Evolutionary conservation across 2,113 vertebrate species (phyloP).

Genomic region (Rhinopomastus cyanomelas): DNA sequence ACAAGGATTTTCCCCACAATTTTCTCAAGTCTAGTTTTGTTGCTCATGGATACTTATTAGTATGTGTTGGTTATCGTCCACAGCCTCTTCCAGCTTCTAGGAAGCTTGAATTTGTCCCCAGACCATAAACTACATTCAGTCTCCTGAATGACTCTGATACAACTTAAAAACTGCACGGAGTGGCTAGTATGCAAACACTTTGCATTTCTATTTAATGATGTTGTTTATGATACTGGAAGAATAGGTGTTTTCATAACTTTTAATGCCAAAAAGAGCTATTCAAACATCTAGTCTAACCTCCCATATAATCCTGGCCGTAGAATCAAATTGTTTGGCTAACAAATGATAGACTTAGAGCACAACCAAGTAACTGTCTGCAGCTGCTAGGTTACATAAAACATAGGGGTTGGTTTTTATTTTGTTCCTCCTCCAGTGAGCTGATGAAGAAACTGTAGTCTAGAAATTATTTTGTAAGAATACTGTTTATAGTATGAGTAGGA

Average conservation of each 20-base stretch:
- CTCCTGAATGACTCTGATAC: not conserved
- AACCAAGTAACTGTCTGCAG: not conserved
- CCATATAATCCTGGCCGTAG: not conserved
- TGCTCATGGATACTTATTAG: not conserved
- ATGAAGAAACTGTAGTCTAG: constrained; percentile 48
- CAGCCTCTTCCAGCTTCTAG: not conserved
- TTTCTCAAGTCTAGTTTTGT: not conserved
- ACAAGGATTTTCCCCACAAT: not conserved
- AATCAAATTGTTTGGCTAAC: not conserved
- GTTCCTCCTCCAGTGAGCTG: not conserved
- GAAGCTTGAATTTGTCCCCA: not conserved
- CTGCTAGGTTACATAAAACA: constrained; percentile 35
- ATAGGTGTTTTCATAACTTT: not conserved
- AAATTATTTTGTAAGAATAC: constrained; percentile 69
- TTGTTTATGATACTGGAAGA: not conserved
- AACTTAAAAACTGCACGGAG: not conserved
- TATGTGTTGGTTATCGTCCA: not conserved
- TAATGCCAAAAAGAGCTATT: not conserved
- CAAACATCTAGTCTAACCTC: not conserved
- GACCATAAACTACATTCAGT: not conserved
- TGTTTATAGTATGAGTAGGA: constrained; percentile 68
- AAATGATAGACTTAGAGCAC: not conserved
- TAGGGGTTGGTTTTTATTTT: not conserved
- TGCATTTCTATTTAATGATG: not conserved
- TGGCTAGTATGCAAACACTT: not conserved